phyloP scores from a whole-genome alignment of 2,113 vertebrate species.

The Solenodon paradoxus region DNA sequence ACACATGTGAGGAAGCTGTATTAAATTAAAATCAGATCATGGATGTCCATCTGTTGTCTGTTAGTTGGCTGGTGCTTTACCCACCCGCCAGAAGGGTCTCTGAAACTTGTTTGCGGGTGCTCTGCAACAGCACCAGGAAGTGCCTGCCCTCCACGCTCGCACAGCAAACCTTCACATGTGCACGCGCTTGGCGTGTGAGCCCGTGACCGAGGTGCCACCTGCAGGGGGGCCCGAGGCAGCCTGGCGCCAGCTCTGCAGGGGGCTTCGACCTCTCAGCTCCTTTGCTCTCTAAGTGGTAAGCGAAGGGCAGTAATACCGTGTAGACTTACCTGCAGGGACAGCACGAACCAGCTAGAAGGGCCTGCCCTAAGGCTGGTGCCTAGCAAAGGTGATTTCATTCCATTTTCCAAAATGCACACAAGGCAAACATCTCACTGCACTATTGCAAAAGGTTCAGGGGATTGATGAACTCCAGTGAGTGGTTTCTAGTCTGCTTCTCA shows the following conservation, averaged over 20 bases:
- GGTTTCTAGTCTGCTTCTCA: background rate
- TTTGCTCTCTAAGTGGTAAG: background rate
- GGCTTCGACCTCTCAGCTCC: background rate
- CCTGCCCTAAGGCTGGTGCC: rapidly evolving
- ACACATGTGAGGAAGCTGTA: background rate
- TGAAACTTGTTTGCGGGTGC: background rate
- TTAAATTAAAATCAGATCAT: background rate
- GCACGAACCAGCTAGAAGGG: background rate
- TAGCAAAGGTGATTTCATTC: background rate
- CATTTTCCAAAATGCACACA: background rate
- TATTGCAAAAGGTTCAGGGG: background rate
- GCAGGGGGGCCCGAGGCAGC: background rate
- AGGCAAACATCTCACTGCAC: background rate
- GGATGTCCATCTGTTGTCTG: background rate
- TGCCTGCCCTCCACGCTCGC: background rate
- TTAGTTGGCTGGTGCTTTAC: background rate
- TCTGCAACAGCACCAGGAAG: background rate
- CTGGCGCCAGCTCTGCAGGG: background rate
- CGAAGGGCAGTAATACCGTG: background rate
- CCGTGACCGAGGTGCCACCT: too few species aligned
- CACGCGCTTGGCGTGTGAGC: too few species aligned
- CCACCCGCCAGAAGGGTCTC: background rate
- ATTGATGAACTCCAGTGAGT: background rate
- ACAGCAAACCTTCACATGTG: background rate
- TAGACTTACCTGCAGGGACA: background rate